phyloP scores from a whole-genome alignment of 2,113 vertebrate genomes.

The Sebastes schlegelii region DNA sequence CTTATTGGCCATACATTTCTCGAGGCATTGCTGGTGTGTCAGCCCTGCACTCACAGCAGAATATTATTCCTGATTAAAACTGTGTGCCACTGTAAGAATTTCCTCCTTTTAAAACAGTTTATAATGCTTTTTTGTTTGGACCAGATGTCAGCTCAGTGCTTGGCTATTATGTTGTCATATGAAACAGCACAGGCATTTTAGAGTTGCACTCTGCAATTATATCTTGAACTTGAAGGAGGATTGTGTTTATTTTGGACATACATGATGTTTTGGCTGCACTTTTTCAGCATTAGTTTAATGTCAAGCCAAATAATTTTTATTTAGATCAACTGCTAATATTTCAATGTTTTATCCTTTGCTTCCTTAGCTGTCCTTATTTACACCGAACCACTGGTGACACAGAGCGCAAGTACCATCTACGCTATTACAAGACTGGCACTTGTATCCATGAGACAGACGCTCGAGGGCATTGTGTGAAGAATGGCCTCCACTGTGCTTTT shows the following conservation, averaged over 20 bases:
- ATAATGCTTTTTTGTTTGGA: neutral
- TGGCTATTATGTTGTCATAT: neutral
- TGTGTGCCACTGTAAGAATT: neutral
- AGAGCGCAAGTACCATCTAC: conserved; percentile 95
- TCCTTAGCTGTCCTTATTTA: conserved; percentile 90
- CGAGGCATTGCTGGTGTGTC: conserved; percentile 16
- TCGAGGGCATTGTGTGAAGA: conserved; percentile 93
- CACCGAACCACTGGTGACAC: conserved; percentile 95
- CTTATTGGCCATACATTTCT: conserved; percentile 63
- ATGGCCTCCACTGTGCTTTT: conserved; percentile 94
- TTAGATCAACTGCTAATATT: neutral
- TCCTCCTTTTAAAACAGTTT: neutral
- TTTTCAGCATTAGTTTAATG: neutral
- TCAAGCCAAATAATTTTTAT: neutral
- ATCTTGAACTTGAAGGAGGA: neutral
- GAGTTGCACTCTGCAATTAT: neutral
- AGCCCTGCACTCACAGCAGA: neutral
- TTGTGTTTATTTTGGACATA: neutral
- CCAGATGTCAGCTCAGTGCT: neutral
- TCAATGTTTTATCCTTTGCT: conserved; percentile 12
- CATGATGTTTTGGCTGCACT: neutral
- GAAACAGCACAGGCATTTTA: neutral
- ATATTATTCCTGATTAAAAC: conserved; percentile 1
- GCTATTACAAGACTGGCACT: conserved; percentile 96
- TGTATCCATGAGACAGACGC: conserved; percentile 95